phyloP scores from a whole-genome alignment of 1,140 invertebrate species.

The Cherax destructor region DNA sequence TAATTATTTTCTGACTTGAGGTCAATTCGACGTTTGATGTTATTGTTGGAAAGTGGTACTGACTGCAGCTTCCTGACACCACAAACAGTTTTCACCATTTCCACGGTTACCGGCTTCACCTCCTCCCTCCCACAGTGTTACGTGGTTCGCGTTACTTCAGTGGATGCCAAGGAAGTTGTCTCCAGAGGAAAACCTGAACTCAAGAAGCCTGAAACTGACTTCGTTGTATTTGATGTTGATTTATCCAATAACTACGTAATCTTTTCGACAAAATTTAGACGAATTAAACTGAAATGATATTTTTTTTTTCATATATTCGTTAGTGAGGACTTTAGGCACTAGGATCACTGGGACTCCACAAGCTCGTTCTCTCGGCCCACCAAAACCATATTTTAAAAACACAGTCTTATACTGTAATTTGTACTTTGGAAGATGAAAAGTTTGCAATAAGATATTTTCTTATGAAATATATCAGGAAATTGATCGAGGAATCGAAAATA shows the following conservation, averaged over 20 bases:
- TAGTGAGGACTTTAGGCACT: too few relatives aligned
- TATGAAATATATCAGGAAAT: too few relatives aligned
- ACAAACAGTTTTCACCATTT: constrained; percentile 42
- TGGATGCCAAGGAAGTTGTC: constrained; percentile 38
- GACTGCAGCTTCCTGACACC: constrained; percentile 10
- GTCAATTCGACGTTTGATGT: constrained; percentile 18
- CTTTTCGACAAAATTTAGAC: background rate
- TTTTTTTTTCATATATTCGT: background rate
- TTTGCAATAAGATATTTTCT: too few relatives aligned
- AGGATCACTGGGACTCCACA: too few relatives aligned
- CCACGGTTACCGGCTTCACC: constrained; percentile 25
- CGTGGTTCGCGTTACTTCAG: constrained; percentile 15
- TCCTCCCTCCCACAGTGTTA: constrained; percentile 25
- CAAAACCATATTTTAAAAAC: too few relatives aligned
- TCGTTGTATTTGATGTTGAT: background rate
- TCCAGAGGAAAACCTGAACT: background rate
- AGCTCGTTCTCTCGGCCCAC: too few relatives aligned
- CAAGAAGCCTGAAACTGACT: background rate
- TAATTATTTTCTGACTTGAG: constrained; percentile 34
- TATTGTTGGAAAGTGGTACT: constrained; percentile 28
- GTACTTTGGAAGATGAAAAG: too few relatives aligned
- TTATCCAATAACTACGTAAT: background rate
- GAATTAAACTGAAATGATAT: background rate
- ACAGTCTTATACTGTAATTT: too few relatives aligned
- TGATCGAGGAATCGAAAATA: too few relatives aligned